These are phyloP conservation scores for Rhyacophila brunnea DNA, from an alignment of 1,140 invertebrate species.

Conservation along the genomic window DNA sequence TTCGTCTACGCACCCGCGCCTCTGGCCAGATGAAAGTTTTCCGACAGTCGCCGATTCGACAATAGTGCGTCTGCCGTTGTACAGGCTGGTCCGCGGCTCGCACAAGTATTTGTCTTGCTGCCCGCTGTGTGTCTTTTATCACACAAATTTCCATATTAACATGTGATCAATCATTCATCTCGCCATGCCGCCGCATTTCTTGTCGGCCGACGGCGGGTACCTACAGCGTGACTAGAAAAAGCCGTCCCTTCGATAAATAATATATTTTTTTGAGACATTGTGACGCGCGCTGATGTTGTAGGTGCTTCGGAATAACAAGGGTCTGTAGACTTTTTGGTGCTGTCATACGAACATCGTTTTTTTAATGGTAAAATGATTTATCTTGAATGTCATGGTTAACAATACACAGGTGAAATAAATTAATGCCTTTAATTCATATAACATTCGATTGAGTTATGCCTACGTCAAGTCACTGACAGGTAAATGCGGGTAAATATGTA, in stretches of 20 bases:
- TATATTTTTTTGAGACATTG: not conserved
- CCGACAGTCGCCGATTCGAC: too few species aligned
- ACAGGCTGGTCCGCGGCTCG: not conserved
- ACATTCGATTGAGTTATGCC: too few species aligned
- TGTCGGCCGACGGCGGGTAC: not conserved
- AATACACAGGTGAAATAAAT: too few species aligned
- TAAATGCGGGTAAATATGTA: too few species aligned
- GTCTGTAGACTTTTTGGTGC: too few species aligned
- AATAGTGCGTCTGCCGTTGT: not conserved
- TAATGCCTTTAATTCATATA: too few species aligned
- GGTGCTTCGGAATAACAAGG: not conserved
- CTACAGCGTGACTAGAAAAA: not conserved
- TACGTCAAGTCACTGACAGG: too few species aligned
- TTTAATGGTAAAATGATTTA: too few species aligned
- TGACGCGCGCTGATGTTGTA: not conserved
- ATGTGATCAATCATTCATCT: constrained; percentile 24
- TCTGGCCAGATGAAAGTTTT: too few species aligned
- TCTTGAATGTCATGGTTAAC: too few species aligned
- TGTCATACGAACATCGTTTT: too few species aligned
- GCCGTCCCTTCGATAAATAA: constrained; percentile 3
- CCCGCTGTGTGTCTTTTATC: constrained; percentile 30
- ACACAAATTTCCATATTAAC: constrained; percentile 27
- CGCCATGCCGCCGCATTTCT: constrained; percentile 1
- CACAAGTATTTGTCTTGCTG: constrained; percentile 20
- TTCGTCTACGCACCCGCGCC: too few species aligned